These are phyloP conservation scores for Nyctibius grandis DNA, from an alignment of 2,797 vertebrate species.

Conservation along the genomic window DNA sequence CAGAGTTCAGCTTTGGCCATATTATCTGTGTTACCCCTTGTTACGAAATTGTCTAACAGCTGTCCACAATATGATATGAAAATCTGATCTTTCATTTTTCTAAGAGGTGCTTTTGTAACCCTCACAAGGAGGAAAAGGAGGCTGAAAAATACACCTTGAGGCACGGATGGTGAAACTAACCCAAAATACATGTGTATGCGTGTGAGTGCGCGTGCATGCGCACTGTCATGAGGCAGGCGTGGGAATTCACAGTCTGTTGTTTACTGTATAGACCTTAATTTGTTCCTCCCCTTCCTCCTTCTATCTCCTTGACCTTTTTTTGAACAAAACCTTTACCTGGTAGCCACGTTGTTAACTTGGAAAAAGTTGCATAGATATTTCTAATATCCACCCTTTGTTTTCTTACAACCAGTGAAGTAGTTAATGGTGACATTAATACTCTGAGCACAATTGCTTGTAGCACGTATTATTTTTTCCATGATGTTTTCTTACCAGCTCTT, in stretches of 20 bases:
- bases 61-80: neutral
- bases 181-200: neutral
- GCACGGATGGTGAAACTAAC: neutral
- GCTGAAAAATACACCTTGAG: neutral
- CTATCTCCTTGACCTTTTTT: neutral
- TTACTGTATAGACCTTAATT: neutral
- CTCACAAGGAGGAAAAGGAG: neutral
- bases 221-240: neutral
- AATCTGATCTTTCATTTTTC: neutral
- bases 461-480: neutral
- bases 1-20: neutral
- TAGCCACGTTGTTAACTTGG: neutral
- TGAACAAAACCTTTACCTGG: neutral
- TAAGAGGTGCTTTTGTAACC: neutral
- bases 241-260: neutral
- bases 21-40: neutral
- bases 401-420: neutral
- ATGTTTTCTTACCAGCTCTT: neutral
- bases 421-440: neutral
- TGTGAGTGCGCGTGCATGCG: rapidly evolving
- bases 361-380: neutral
- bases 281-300: neutral
- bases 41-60: neutral
- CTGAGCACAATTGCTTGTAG: neutral
- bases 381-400: neutral